phyloP scores from a whole-genome alignment of 2,797 vertebrate species.

The Choloepus didactylus region DNA sequence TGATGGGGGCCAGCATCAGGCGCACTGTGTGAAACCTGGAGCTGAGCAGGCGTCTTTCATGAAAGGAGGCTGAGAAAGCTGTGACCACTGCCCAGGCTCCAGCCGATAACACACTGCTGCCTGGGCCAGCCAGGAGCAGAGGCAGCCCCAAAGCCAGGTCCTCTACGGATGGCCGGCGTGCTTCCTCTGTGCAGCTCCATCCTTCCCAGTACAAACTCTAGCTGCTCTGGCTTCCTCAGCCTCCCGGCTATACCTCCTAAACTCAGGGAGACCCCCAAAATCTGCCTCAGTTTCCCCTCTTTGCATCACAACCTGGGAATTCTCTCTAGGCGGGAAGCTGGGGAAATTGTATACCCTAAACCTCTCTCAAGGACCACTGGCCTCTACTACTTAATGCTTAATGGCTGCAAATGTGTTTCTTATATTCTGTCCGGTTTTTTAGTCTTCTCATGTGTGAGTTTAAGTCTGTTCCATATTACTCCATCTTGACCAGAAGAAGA shows the following conservation, averaged over 20 bases:
- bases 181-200: not conserved
- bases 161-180: rapidly evolving
- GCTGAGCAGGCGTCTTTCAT: not conserved
- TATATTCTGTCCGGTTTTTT: not conserved
- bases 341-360: not conserved
- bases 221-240: rapidly evolving
- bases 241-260: not conserved
- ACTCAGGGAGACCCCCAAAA: rapidly evolving
- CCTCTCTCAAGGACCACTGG: too few relatives aligned
- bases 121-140: not conserved
- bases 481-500: not conserved
- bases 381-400: rapidly evolving
- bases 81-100: rapidly evolving
- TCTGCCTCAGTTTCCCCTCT: not conserved
- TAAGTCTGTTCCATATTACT: not conserved
- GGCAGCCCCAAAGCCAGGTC: rapidly evolving
- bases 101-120: not conserved
- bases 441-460: not conserved
- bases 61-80: not conserved
- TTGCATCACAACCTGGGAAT: not conserved
- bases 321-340: too few relatives aligned
- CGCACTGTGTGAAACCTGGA: not conserved
- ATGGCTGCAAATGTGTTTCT: not conserved
- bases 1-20: not conserved
- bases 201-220: too few relatives aligned